Evolutionary conservation across 2,888 invertebrate species (phyloP).

Genomic region (Caenorhabditis angaria): DNA sequence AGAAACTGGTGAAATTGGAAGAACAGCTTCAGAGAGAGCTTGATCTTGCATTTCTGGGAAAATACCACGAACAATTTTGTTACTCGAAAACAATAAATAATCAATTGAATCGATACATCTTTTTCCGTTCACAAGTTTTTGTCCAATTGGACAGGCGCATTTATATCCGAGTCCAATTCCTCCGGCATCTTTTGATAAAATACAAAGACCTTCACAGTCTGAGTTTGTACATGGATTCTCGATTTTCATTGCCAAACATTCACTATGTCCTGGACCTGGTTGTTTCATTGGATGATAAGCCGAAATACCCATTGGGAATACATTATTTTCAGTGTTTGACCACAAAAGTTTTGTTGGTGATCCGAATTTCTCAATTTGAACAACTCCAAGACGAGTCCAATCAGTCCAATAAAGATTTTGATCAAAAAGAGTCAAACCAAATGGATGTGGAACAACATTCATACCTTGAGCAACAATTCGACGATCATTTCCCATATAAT

Average conservation of each 20-base stretch:
- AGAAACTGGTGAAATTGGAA: conserved; percentile 85
- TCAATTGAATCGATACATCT: conserved; percentile 68
- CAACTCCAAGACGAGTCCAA: conserved; percentile 78
- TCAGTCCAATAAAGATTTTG: conserved; percentile 94
- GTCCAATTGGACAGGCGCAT: conserved; percentile 92
- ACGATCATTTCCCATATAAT: conserved; percentile 81
- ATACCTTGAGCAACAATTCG: conserved; percentile 66
- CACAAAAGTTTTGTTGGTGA: conserved; percentile 63
- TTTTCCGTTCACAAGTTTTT: conserved; percentile 69
- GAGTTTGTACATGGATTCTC: conserved; percentile 69
- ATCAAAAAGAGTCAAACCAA: conserved; percentile 91
- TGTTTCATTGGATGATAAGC: conserved; percentile 70
- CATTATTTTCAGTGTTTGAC: conserved; percentile 68
- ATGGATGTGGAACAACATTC: conserved; percentile 88
- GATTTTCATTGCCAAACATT: conserved; percentile 65
- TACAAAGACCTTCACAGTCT: conserved; percentile 82
- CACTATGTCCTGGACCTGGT: conserved; percentile 64
- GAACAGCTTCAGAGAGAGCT: conserved; percentile 91
- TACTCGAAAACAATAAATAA: conserved; percentile 71
- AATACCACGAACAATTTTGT: conserved; percentile 88
- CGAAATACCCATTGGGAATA: conserved; percentile 72
- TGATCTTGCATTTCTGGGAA: conserved; percentile 80
- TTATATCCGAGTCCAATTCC: conserved; percentile 76
- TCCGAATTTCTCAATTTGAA: conserved; percentile 71
- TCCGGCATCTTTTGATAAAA: conserved; percentile 81